phyloP scores from a whole-genome alignment of 2,113 vertebrate species.

The Fulmarus glacialis region DNA sequence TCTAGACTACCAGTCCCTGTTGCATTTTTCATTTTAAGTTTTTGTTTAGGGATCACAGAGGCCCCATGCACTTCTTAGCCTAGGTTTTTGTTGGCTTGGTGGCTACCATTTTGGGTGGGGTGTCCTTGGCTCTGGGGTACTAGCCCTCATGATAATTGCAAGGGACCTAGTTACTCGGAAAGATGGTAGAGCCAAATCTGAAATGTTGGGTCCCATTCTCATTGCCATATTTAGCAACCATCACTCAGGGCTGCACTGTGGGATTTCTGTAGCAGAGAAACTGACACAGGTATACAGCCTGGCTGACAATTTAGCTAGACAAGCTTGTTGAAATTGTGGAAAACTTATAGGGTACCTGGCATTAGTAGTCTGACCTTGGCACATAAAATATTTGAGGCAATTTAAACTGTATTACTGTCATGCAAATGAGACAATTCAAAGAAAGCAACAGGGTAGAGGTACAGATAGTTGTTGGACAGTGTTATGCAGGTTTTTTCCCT shows the following conservation, averaged over 20 bases:
- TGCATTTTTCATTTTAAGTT: not conserved
- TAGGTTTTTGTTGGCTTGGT: not conserved
- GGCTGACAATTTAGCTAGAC: not conserved
- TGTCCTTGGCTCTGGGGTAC: not conserved
- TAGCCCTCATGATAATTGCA: not conserved
- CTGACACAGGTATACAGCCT: not conserved
- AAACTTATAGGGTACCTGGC: not conserved
- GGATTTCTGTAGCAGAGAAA: not conserved
- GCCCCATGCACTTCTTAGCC: not conserved
- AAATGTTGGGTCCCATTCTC: not conserved
- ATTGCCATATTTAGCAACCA: not conserved
- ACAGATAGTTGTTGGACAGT: not conserved
- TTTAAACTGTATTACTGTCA: not conserved
- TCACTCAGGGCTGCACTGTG: not conserved
- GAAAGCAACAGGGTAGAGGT: not conserved
- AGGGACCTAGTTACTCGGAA: not conserved
- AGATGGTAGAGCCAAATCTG: not conserved
- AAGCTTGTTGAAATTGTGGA: not conserved
- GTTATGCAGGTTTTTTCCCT: not conserved
- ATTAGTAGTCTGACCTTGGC: not conserved
- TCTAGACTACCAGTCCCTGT: rapidly evolving
- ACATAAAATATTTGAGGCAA: not conserved
- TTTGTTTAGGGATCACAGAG: not conserved
- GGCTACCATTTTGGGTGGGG: not conserved
- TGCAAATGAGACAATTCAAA: not conserved